Base-by-base conservation (phyloP, 2,113 vertebrate species). In the Pogona vitticeps region DNA sequence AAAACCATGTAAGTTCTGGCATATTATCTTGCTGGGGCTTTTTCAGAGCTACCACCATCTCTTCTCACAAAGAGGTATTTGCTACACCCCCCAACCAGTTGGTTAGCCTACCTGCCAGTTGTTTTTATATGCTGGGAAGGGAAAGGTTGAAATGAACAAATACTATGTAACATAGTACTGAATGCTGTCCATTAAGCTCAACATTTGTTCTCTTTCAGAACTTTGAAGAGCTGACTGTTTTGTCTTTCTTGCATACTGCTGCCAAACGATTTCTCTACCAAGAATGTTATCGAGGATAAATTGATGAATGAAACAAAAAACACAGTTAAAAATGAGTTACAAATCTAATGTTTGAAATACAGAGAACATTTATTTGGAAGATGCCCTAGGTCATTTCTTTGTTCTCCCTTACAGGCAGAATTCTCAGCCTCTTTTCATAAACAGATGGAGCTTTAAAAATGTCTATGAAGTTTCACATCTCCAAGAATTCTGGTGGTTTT, bases 381-480 rank as follows among this genome's bases (percentile, higher is more conserved):
- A 71, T 77, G n/a, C 36, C 14, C 13, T 36, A 68, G 23, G 63
- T 91, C 88, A 91, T 87, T 93, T 88, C 81, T 90, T 89, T 88
- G 65, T 81, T n/a, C 61, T 42, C 65, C 83, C 87, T 94, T 86
- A 91, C 88, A 73, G 85, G 77, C 77, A 89, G 90, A 92, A 89
- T 80, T 82, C 80, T 90, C 82, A 67, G 78, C 80, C 68, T 92
- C 78, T 58, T 90, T 89, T 90, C 80, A 82, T 93, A 93, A 88
- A 90, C 91, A 92, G 83, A 91, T 90, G 61, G 52, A 67, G 84
- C 52, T 83, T 81, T 8, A 59, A 90, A 46, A 85, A 86, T 89
- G 6, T 40, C 90, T 80, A 83, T 86, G 87, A 95, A 88, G 86
- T 84, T 87, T 93, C 89, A 91, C 21, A 90, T 89, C 67, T 91